phyloP scores from a whole-genome alignment of 2,113 vertebrate species.

The Parus major region DNA sequence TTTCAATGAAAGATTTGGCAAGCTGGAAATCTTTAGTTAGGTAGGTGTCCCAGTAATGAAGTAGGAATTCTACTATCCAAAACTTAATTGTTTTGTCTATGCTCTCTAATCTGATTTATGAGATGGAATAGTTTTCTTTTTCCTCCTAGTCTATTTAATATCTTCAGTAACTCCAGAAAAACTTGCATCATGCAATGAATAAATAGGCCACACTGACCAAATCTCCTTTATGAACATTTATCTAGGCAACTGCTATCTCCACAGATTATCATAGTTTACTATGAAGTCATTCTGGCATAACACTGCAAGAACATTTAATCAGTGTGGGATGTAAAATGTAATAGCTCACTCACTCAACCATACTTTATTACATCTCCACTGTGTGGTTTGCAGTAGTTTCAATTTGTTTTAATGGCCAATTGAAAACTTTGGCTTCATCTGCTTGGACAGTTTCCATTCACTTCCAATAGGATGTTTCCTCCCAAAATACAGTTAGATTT shows the following conservation, averaged over 20 bases:
- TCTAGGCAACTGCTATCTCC: neutral
- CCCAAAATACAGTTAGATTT: neutral
- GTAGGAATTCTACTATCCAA: neutral
- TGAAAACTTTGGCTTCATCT: neutral
- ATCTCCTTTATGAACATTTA: neutral
- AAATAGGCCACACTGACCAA: neutral
- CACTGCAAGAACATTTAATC: neutral
- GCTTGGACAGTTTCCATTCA: neutral
- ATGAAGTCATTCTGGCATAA: neutral
- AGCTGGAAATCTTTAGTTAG: neutral
- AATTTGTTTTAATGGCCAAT: slow-evolving; percentile 3
- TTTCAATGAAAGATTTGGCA: neutral
- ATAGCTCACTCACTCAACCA: slow-evolving; percentile 1
- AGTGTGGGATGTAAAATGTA: neutral
- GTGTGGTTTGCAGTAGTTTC: neutral
- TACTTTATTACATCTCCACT: neutral
- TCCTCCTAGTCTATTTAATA: neutral
- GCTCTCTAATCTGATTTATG: neutral
- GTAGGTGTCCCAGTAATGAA: neutral
- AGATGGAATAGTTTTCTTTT: neutral
- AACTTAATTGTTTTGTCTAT: neutral
- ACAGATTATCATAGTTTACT: neutral
- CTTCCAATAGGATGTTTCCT: neutral
- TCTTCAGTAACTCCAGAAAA: neutral
- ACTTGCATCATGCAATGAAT: neutral